Evolutionary conservation across 2,888 invertebrate species (phyloP).

Genomic region (Brenthis ino): DNA sequence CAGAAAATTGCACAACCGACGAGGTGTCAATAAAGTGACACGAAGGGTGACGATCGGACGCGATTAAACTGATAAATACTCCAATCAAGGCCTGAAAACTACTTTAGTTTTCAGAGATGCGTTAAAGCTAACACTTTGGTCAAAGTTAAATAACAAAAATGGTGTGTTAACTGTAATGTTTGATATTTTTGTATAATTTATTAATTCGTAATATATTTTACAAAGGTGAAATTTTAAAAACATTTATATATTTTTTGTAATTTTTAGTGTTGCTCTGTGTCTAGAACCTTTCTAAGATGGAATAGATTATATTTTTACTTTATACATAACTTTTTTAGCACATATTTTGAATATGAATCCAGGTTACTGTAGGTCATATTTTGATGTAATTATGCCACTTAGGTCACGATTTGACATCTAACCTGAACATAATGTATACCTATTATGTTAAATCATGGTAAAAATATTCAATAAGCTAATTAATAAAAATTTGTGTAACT

Average conservation of each 20-base stretch:
- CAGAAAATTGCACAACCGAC: constrained; percentile 76
- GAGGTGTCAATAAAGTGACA: constrained; percentile 75
- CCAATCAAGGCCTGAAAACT: constrained; percentile 46
- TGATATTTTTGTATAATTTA: background rate
- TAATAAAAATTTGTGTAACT: constrained; percentile 30
- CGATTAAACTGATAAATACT: constrained; percentile 56
- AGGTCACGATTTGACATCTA: constrained; percentile 17
- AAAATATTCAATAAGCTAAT: background rate
- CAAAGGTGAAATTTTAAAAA: background rate
- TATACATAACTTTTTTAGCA: constrained; percentile 6
- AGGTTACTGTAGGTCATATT: constrained; percentile 1
- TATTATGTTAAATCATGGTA: background rate
- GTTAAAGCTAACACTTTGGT: constrained; percentile 22
- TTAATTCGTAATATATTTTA: background rate
- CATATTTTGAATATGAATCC: constrained; percentile 5
- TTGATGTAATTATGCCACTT: constrained; percentile 8
- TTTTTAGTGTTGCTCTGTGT: background rate
- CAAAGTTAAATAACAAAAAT: constrained; percentile 1
- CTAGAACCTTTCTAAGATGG: background rate
- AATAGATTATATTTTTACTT: constrained; percentile 1
- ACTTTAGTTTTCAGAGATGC: constrained; percentile 47
- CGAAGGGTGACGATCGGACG: constrained; percentile 60
- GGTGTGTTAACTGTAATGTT: background rate
- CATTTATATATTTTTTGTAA: background rate
- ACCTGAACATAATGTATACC: constrained; percentile 1